phyloP scores from a whole-genome alignment of 2,797 vertebrate genomes.

The Enteromius viviparus region DNA sequence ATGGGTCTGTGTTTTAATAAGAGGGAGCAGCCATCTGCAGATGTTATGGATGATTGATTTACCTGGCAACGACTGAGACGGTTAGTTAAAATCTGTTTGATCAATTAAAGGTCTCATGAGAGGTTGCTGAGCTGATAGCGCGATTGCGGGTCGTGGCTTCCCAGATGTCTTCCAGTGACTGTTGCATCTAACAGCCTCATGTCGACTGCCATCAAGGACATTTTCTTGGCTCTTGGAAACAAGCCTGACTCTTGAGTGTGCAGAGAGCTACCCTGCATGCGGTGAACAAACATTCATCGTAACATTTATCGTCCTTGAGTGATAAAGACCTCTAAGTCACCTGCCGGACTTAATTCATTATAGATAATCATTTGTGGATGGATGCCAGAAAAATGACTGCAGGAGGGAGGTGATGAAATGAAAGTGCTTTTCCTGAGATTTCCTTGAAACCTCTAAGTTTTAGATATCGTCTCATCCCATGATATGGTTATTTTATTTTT shows the following conservation, averaged over 20 bases:
- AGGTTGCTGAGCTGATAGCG: slow-evolving; percentile 5
- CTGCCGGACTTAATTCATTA: slow-evolving; percentile 2
- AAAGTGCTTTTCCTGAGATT: not conserved
- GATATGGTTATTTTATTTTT: not conserved
- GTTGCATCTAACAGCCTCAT: slow-evolving; percentile 17
- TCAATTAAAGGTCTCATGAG: slow-evolving; percentile 22
- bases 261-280: not conserved
- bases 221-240: slow-evolving; percentile 27
- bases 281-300: not conserved
- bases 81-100: slow-evolving; percentile 21
- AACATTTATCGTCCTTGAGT: not conserved
- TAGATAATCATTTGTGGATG: not conserved
- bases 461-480: not conserved
- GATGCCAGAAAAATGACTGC: not conserved
- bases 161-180: slow-evolving; percentile 20
- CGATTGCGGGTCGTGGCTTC: not conserved
- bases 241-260: not conserved
- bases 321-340: not conserved
- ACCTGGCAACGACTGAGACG: slow-evolving; percentile 11
- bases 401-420: not conserved
- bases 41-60: slow-evolving; percentile 40
- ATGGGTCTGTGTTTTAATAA: slow-evolving; percentile 3
- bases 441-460: not conserved
- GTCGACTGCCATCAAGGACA: slow-evolving; percentile 18
- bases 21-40: slow-evolving; percentile 25